These are phyloP conservation scores for Diceros bicornis DNA, from an alignment of 2,797 vertebrate species.

Conservation along the genomic window DNA sequence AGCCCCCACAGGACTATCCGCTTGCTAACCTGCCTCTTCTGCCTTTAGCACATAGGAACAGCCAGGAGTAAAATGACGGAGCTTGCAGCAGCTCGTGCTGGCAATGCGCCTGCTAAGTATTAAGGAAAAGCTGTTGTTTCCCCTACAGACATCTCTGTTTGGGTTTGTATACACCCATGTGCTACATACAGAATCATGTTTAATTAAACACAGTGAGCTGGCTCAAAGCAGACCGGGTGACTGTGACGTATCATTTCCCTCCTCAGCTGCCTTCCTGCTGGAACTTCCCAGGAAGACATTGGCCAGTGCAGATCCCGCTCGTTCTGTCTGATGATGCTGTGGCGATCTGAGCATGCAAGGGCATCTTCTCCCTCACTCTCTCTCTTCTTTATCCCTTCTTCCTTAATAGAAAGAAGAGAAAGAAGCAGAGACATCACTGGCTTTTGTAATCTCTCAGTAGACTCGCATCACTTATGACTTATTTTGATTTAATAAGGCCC, in stretches of 20 bases:
- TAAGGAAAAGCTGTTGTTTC: neutral
- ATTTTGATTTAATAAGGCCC: neutral
- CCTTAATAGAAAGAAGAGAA: neutral
- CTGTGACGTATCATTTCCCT: neutral
- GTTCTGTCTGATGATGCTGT: rapidly evolving
- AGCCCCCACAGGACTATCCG: too few relatives aligned
- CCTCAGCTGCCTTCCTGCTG: neutral
- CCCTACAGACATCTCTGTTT: slow-evolving; percentile 14
- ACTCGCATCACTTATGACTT: neutral
- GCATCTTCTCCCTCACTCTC: neutral
- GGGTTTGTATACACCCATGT: neutral
- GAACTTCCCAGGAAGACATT: neutral
- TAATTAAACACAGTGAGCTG: neutral
- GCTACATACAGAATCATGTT: neutral
- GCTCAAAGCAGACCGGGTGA: rapidly evolving
- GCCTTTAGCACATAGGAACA: neutral
- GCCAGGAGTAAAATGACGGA: neutral
- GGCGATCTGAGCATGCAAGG: neutral
- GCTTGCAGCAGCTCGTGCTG: neutral
- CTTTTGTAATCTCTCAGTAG: neutral
- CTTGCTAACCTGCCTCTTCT: neutral
- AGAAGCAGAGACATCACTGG: neutral
- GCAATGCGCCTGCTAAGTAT: neutral
- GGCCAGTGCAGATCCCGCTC: neutral
- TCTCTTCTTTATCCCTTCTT: neutral